Evolutionary conservation across 2,113 vertebrate genomes (phyloP).

Genomic region (Irena cyanogastra): DNA sequence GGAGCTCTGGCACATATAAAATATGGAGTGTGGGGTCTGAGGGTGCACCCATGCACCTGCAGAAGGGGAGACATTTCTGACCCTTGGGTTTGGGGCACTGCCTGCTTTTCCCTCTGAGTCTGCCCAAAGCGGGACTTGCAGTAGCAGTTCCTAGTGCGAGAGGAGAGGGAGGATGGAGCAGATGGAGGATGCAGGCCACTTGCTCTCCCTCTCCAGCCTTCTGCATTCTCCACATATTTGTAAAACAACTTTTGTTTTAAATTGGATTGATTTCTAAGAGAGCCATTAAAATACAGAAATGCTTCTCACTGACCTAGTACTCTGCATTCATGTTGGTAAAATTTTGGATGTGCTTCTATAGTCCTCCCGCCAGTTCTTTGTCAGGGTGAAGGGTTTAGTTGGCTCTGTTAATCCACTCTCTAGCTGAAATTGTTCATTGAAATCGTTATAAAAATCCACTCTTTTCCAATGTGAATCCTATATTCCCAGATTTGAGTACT

Average conservation of each 20-base stretch:
- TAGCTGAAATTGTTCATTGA: constrained; percentile 65
- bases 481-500: constrained; percentile 36
- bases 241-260: constrained; percentile 66
- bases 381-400: constrained; percentile 68
- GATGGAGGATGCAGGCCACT: constrained; percentile 38
- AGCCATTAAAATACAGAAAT: constrained; percentile 55
- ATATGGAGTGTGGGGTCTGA: background rate
- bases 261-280: constrained; percentile 55
- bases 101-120: background rate
- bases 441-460: constrained; percentile 46
- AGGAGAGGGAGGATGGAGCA: constrained; percentile 12
- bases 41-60: background rate
- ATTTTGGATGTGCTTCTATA: constrained; percentile 62
- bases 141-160: background rate
- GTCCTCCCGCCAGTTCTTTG: constrained; percentile 64
- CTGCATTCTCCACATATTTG: constrained; percentile 56
- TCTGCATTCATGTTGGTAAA: constrained; percentile 62
- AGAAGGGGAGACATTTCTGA: background rate
- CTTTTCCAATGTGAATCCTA: constrained; percentile 30
- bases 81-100: background rate
- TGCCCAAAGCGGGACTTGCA: background rate
- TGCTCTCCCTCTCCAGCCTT: constrained; percentile 55
- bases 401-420: constrained; percentile 54
- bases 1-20: background rate
- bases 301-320: constrained; percentile 65